Base-by-base conservation (phyloP, 2,888 invertebrate genomes). In the Galerucella pusilla region DNA sequence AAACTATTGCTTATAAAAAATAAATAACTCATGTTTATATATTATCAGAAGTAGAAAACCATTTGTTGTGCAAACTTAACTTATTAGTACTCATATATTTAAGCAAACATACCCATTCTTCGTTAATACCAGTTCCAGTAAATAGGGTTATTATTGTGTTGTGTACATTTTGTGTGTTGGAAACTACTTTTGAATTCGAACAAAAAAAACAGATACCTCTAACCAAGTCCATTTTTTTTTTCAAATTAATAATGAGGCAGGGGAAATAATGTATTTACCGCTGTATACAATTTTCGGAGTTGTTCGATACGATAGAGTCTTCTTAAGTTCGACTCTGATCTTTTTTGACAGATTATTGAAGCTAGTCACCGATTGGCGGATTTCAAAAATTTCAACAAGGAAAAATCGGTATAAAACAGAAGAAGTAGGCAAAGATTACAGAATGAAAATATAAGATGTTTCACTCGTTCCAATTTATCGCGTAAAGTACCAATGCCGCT, bases 181-280 rank as follows among this genome's bases (percentile, higher is more conserved):
- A 59, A 45, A 68, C 54, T 59, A 68, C 54, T 68, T 59, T 68
- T 60, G 42, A 14, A 60, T 59, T 68, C 7, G 68, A 42, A 68
- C 68, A 68, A 68, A 68, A 68, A 68, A 68, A 68, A 12, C 68
- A 68, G 42, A 25, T 54, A 16, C 68, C 68, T 46, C 60, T 68
- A 60, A 45, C 16, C 45, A 68, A 42, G 45, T 68, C 59, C 68
- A 68, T 68, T 57, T 10, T 57, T 20, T 20, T n/a, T 6, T 14
- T n/a, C 5, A 52, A 52, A 52, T 52, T 5, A 52, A 52, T n/a
- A 52, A 52, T 14, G 7, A 14, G 14, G n/a, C 14, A 52, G 14
- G 6, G 14, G n/a, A n/a, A 52, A 7, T 52, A 7, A 52, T n/a
- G n/a, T n/a, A 52, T n/a, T 52, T n/a, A 52, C 14, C 12, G 5